Base-by-base conservation (phyloP, 2,888 invertebrate species). In the Meiosimyza platycephala region DNA sequence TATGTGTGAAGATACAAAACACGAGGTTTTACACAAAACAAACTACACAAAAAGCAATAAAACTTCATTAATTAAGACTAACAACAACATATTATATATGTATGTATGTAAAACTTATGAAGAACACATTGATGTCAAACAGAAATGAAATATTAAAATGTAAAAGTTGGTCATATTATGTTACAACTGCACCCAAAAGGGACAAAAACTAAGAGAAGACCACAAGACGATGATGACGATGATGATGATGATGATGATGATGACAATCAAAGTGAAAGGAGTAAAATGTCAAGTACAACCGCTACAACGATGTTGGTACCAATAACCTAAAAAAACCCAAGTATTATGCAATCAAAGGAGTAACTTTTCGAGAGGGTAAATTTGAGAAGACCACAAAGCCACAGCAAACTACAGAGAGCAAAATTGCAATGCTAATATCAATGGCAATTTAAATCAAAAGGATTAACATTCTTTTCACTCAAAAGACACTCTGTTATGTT, bases 231-330 rank as follows among this genome's bases (percentile, higher is more conserved):
- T 7, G 40, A 40, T 40, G 1, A 40, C 6, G 40, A 40, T 7
- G 40, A 40, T 40, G 40, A 40, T 40, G 40, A 40, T 40, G 40
- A 40, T 40, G 40, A 40, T 40, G 64, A n/a, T 7, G 28, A 18
- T 22, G 18, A 11, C 40, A 40, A 9, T 40, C 50, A 22, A 51
- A 28, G 64, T 51, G 22, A 51, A 47, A 47, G 16, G 18, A 63
- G 40, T 15, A n/a, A 63, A 50, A 64, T 64, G 51, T 64, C 64
- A 64, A 64, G 64, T 50, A 47, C 60, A 40, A 33, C 60, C 5
- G 28, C 57, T 28, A 28, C 28, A 28, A 28, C 28, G 57, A 22
- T 57, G 57, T 15, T 22, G 57, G 18, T 16, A 65, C 16, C 65
- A 51, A 65, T 16, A 57, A 22, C n/a, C 33, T 15, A 6, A 54